These are phyloP conservation scores for Mechanitis messenoides DNA, from an alignment of 2,888 invertebrate genomes.

Conservation along the genomic window DNA sequence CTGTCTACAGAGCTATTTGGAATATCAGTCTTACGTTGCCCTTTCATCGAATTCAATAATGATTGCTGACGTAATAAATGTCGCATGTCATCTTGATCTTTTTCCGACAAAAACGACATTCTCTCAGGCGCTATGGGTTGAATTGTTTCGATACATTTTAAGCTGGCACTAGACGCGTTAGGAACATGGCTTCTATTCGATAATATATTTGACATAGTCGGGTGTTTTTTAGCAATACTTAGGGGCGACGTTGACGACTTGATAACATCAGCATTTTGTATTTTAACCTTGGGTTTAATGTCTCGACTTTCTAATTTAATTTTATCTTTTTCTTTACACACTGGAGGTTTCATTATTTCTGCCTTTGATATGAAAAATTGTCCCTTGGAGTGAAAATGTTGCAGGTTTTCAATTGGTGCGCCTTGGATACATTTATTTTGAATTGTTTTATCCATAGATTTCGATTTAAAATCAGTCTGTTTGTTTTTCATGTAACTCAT, in stretches of 20 bases:
- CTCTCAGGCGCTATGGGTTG: conserved; percentile 5
- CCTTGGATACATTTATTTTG: conserved; percentile 12
- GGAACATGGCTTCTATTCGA: conserved; percentile 14
- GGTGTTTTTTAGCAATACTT: conserved; percentile 18
- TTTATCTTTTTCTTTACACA: neutral
- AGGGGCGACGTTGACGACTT: neutral
- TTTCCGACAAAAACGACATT: conserved; percentile 39
- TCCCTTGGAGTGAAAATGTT: conserved; percentile 28
- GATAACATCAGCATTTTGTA: conserved; percentile 16
- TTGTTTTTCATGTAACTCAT: conserved; percentile 64
- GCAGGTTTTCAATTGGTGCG: conserved; percentile 11
- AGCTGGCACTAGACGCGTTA: conserved; percentile 1
- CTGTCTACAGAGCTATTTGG: conserved; percentile 11
- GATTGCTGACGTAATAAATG: conserved; percentile 50
- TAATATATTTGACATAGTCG: conserved; percentile 26
- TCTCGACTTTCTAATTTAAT: conserved; percentile 11
- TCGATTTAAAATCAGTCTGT: conserved; percentile 45
- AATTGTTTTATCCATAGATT: conserved; percentile 29
- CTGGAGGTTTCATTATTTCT: conserved; percentile 15
- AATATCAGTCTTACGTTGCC: conserved; percentile 12
- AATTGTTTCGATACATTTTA: conserved; percentile 7
- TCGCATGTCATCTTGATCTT: conserved; percentile 52
- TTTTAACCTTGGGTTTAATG: conserved; percentile 13
- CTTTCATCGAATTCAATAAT: conserved; percentile 36
- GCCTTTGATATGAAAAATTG: conserved; percentile 30